Evolutionary conservation across 2,888 invertebrate species (phyloP), one percentile per base, ranked within the genome.

Genomic region (Acanthococcus lagerstroemiae): DNA sequence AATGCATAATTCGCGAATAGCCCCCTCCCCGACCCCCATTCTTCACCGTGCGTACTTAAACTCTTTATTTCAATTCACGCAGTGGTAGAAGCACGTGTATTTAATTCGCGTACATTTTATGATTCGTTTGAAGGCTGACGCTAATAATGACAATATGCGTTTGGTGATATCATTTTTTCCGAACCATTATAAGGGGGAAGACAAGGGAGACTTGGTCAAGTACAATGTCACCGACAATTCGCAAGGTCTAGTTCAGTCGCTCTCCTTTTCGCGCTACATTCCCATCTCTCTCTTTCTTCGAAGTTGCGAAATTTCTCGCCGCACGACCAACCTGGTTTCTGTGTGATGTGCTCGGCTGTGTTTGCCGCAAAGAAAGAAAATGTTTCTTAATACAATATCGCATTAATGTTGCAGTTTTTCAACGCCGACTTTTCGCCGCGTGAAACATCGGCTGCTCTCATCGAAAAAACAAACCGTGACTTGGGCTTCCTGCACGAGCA

Each of bases 101-200:
- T 63, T 63, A 63, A 63, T 63, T 63, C 63, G 63, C 26, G 52
- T 45, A 45, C 46, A 21, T 48, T 60, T 46, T 26, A 60, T 60
- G 63, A 63, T 63, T 63, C 30, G 63, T 63, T 63, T 63, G 63
- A 63, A 63, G 52, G 63, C 63, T 63, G 63, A 52, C 63, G 54
- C 63, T 63, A 63, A 54, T 63, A 63, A 63, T 63, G 37, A 44
- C 54, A 54, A 54, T n/a, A n/a, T 52, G 63, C 52, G 63, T 63
- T 63, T 54, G 37, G 61, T 22, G 63, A 63, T 52, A 50, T 50
- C 30, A 37, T 54, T 37, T 63, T 52, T 24, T 22, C 24, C 15
- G 5, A 9, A 52, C 5, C 24, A 24, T 52, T 52, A 15, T 48
- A 9, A 30, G 30, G 37, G 24, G 54, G 27, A 60, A 27, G 50